Evolutionary conservation across 2,113 vertebrate species (phyloP).

Genomic region (Thalassarche chlororhynchos): DNA sequence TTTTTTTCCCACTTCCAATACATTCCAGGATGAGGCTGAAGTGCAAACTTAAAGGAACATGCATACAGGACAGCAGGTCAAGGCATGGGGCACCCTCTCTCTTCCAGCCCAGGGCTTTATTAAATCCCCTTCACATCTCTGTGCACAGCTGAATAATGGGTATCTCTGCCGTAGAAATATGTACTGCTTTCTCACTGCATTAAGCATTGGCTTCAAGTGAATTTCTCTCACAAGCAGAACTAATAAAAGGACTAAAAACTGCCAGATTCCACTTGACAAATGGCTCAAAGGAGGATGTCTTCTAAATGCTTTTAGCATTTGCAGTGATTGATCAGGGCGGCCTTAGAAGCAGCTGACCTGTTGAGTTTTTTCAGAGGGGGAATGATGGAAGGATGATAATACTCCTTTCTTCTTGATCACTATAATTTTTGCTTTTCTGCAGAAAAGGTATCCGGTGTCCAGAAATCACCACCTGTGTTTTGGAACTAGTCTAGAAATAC

Average conservation of each 20-base stretch:
- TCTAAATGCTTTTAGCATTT: constrained; percentile 23
- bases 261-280: constrained; percentile 50
- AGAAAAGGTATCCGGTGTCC: not conserved
- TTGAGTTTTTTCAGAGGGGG: not conserved
- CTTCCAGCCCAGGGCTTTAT: not conserved
- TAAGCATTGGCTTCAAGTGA: constrained; percentile 39
- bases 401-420: not conserved
- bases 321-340: constrained; percentile 31
- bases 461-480: constrained; percentile 49
- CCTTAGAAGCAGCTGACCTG: constrained; percentile 22
- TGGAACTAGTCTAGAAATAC: constrained; percentile 7
- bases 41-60: not conserved
- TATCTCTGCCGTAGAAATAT: not conserved
- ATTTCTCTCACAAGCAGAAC: constrained; percentile 61
- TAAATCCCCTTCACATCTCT: constrained; percentile 1
- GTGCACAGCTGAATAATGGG: not conserved
- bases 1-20: not conserved
- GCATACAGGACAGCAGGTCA: not conserved
- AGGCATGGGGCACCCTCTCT: not conserved
- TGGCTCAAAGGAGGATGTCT: constrained; percentile 1
- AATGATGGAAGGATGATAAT: not conserved
- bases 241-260: constrained; percentile 66
- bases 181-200: constrained; percentile 41
- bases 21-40: not conserved
- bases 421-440: constrained; percentile 34